phyloP scores from a whole-genome alignment of 2,888 invertebrate genomes.

The Nephrotoma guestfalica region DNA sequence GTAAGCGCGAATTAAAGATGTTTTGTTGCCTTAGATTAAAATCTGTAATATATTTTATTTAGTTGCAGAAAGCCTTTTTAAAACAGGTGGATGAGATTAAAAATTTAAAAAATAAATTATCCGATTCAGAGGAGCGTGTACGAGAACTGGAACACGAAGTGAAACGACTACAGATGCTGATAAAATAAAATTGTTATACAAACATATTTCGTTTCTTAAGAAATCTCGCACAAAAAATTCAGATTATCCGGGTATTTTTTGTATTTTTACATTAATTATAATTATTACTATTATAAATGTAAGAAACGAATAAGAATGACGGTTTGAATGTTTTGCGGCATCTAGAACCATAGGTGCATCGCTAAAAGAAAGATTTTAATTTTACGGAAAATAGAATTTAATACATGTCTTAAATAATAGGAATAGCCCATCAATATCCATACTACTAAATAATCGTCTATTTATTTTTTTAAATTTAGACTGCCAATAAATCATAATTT shows the following conservation, averaged over 20 bases:
- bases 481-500: background rate
- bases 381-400: background rate
- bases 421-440: background rate
- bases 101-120: constrained; percentile 59
- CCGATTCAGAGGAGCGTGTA: constrained; percentile 63
- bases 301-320: background rate
- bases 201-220: background rate
- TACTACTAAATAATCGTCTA: background rate
- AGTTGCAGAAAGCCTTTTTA: constrained; percentile 63
- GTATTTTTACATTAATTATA: background rate
- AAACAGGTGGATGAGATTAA: constrained; percentile 67
- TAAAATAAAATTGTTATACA: background rate
- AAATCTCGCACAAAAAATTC: background rate
- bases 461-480: background rate
- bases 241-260: background rate
- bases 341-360: background rate
- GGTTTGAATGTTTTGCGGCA: background rate
- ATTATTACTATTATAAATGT: background rate
- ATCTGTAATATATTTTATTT: constrained; percentile 15
- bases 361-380: background rate
- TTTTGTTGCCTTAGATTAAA: background rate
- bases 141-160: constrained; percentile 67
- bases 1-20: constrained; percentile 6
- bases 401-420: background rate
- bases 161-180: constrained; percentile 21